phyloP scores from a whole-genome alignment of 2,797 vertebrate genomes.

The Leptoclinus maculatus region DNA sequence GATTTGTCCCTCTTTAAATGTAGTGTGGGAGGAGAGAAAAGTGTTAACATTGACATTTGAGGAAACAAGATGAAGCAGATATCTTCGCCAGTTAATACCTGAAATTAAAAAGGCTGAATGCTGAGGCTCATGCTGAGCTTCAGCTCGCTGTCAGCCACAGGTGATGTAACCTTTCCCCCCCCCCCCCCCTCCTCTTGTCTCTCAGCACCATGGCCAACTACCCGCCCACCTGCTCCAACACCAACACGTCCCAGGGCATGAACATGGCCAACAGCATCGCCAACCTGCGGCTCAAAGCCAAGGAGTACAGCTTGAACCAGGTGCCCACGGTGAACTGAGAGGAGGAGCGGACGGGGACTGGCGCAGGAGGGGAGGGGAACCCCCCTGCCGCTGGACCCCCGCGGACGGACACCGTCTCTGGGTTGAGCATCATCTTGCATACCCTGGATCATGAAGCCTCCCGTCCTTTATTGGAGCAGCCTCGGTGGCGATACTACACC shows the following conservation, averaged over 20 bases:
- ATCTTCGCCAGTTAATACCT: not conserved
- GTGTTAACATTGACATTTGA: not conserved
- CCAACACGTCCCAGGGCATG: conserved; percentile 95
- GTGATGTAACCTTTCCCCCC: conserved; percentile 55
- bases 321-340: conserved; percentile 98
- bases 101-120: not conserved
- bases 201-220: conserved; percentile 96
- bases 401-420: conserved; percentile 18
- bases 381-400: conserved; percentile 4
- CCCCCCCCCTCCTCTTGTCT: conserved; percentile 51
- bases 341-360: conserved; percentile 46
- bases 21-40: not conserved
- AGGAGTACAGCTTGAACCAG: conserved; percentile 99
- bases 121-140: conserved; percentile 44
- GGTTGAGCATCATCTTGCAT: conserved; percentile 34
- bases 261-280: conserved; percentile 99
- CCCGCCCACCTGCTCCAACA: conserved; percentile 93
- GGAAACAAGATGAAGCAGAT: not conserved
- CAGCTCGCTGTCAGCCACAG: conserved; percentile 24
- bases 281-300: conserved; percentile 99
- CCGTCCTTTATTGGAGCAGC: conserved; percentile 11
- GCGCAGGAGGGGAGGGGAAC: conserved; percentile 28
- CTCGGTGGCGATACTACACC: not conserved
- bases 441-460: conserved; percentile 24
- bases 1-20: not conserved